Conservation (phyloP, 2,113 vertebrate species). For the Muscicapa adusta region DNA sequence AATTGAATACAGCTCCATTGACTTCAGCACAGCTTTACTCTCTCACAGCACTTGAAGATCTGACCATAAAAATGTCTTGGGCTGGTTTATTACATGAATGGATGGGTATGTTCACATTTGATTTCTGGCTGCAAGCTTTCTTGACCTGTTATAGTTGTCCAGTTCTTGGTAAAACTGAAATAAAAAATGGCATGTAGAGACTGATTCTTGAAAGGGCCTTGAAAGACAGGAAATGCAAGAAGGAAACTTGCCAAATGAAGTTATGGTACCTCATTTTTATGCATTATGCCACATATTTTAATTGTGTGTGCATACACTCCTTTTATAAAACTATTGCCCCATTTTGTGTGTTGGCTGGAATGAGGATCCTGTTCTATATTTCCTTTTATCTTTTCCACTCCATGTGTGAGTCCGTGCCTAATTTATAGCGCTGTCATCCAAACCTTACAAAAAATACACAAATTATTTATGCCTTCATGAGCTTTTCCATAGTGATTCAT, state of each 20-base stretch:
- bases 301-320: accelerated
- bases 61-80: conserved; percentile 1
- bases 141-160: not conserved
- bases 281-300: not conserved
- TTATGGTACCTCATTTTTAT: not conserved
- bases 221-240: not conserved
- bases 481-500: conserved; percentile 7
- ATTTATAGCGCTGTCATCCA: not conserved
- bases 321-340: not conserved
- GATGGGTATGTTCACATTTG: not conserved
- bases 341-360: not conserved
- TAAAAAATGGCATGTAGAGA: not conserved
- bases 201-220: not conserved
- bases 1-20: conserved; percentile 42
- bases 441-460: conserved; percentile 1
- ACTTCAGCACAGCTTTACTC: conserved; percentile 3
- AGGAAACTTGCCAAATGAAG: not conserved
- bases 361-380: not conserved
- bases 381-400: not conserved
- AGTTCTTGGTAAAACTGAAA: not conserved
- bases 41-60: not conserved
- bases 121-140: conserved; percentile 1
- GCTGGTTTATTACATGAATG: conserved; percentile 7
- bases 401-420: not conserved
- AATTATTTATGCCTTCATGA: conserved; percentile 6